These are phyloP conservation scores for Gulo gulo DNA, from an alignment of 2,113 vertebrate genomes.

Conservation along the genomic window DNA sequence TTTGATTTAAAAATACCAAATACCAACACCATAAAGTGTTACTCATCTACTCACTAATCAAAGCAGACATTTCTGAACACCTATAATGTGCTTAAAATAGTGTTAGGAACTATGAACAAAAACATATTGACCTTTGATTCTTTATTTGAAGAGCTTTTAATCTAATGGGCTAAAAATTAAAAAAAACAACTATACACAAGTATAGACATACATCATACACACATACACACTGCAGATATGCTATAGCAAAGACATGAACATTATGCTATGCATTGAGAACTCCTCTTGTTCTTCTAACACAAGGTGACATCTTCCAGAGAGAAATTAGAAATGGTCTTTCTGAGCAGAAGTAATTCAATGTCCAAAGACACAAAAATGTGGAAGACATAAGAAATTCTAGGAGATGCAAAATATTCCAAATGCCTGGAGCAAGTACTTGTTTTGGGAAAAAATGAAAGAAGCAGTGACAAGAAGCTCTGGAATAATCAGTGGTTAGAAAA, in stretches of 20 bases:
- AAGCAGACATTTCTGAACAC: background rate
- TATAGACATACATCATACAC: background rate
- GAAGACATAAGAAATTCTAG: background rate
- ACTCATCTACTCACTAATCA: background rate
- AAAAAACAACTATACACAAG: background rate
- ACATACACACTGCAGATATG: background rate
- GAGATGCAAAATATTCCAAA: background rate
- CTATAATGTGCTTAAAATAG: background rate
- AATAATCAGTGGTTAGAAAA: background rate
- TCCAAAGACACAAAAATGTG: background rate
- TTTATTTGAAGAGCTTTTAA: background rate
- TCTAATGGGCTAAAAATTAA: background rate
- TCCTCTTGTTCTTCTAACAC: background rate
- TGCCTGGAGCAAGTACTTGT: background rate
- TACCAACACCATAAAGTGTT: background rate
- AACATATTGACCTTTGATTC: background rate
- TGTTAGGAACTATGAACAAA: background rate
- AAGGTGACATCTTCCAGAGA: background rate
- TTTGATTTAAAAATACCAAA: background rate
- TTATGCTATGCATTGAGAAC: background rate
- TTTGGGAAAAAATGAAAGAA: background rate
- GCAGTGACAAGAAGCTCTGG: background rate
- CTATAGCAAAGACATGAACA: fast-evolving
- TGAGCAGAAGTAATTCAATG: background rate
- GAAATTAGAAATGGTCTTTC: background rate